Conservation (phyloP, 2,113 vertebrate genomes). For the Hippolais icterina region DNA sequence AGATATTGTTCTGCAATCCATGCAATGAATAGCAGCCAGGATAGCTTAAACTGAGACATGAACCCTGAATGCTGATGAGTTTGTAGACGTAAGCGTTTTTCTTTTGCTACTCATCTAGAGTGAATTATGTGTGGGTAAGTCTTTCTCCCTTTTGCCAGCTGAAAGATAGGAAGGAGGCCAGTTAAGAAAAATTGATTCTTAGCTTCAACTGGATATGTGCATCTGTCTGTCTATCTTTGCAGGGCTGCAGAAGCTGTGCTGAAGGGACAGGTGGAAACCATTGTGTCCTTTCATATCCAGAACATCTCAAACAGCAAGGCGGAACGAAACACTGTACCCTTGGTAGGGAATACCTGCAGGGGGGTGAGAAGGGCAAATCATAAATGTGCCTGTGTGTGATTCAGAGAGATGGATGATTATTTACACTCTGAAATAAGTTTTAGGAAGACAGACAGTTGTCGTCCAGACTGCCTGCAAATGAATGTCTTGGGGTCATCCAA, state of each 20-base stretch:
- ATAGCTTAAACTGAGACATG: neutral
- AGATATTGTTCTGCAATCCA: neutral
- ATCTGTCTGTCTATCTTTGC: slow-evolving; percentile 49
- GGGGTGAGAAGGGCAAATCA: neutral
- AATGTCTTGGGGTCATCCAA: neutral
- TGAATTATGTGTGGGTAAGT: neutral
- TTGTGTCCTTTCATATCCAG: slow-evolving; percentile 97
- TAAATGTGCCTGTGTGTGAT: neutral
- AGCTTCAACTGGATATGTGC: neutral
- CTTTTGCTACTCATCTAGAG: neutral
- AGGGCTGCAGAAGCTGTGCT: slow-evolving; percentile 97
- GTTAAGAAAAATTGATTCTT: neutral
- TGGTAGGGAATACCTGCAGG: slow-evolving; percentile 78
- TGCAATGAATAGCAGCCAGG: neutral
- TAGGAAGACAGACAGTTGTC: neutral
- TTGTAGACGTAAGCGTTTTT: neutral
- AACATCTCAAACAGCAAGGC: slow-evolving; percentile 95
- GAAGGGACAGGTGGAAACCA: slow-evolving; percentile 95
- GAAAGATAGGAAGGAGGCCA: neutral
- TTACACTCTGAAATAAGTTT: neutral
- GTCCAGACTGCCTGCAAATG: neutral
- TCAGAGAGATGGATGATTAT: neutral
- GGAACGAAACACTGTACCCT: slow-evolving; percentile 87
- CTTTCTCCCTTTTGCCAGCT: neutral
- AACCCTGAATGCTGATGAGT: neutral